Conservation (phyloP, 1,140 invertebrate genomes). For the Linepithema humile region DNA sequence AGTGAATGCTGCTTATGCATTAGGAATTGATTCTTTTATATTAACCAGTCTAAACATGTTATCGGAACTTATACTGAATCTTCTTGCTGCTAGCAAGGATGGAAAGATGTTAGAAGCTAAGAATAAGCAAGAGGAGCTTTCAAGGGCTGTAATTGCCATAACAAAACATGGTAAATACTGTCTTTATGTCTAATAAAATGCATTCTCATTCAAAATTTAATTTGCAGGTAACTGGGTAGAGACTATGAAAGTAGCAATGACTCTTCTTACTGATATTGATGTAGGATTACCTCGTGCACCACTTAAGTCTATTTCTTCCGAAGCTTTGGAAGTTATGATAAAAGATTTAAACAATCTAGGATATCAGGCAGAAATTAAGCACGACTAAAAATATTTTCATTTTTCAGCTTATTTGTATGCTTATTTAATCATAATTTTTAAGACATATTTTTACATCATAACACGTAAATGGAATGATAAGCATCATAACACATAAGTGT, state of each 20-base stretch:
- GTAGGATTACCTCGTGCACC: constrained; percentile 86
- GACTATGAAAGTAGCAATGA: constrained; percentile 89
- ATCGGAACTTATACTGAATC: constrained; percentile 81
- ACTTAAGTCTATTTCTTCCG: constrained; percentile 76
- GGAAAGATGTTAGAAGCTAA: constrained; percentile 77
- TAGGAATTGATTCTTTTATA: constrained; percentile 89
- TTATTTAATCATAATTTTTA: no score
- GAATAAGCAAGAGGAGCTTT: constrained; percentile 83
- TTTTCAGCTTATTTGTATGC: no score
- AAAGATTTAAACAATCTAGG: constrained; percentile 52
- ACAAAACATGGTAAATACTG: constrained; percentile 82
- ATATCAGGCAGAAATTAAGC: constrained; percentile 12
- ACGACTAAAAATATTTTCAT: background rate
- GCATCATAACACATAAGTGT: no score
- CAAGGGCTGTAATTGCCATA: constrained; percentile 78
- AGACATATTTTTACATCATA: no score
- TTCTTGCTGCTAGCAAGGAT: constrained; percentile 78
- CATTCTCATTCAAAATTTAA: background rate
- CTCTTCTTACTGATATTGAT: constrained; percentile 85
- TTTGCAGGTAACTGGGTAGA: constrained; percentile 87
- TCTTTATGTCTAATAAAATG: background rate
- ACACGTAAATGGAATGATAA: no score
- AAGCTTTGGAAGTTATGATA: constrained; percentile 21
- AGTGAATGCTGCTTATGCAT: constrained; percentile 85
- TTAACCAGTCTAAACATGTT: constrained; percentile 88